Base-by-base conservation (phyloP, 2,113 vertebrate species). In the Callionymus lyra region DNA sequence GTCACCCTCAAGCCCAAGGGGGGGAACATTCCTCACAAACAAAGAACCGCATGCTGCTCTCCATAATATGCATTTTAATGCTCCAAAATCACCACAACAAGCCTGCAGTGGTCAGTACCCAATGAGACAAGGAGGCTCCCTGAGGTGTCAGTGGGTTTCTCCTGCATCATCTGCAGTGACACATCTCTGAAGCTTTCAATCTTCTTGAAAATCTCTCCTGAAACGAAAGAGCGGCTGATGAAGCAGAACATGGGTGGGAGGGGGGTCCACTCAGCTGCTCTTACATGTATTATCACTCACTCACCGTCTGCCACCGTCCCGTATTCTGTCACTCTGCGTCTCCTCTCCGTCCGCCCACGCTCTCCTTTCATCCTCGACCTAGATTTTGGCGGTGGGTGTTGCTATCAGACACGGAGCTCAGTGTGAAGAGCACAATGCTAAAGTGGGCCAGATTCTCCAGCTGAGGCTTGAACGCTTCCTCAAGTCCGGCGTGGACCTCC, bases 321-420 rank as follows among this genome's bases (percentile, higher is more conserved):
- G 61, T 62, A 31, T 58, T 68, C 53, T 70, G 61, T 73, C 74
- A 55, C 49, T 53, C 47, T 52, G 44, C 53, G 53, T 68, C 59
- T 74, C 59, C 46, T 66, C 60, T 64, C 49, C 56, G 62, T 62
- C 63, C 72, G 48, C 72, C 59, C 66, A 68, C 71, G 41, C 58
- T 68, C 62, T 68, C 61, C 47, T 85, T 81, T 84, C 74, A 83
- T 84, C 79, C 54, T 72, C 58, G 74, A 82, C 84, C 82, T 80
- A 82, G 62, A 79, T 84, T 70, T 35, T 49, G 56, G 36, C 70
- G 53, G 64, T 70, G 72, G 70, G 66, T 65, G 52, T 69, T 55
- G 46, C 50, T 63, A 45, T 65, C 59, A 46, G 42, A 47, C 57
- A 53, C 41, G 32, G 39, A 45, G 53, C 62, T 72, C 41, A 41